Percentiles rank a stretch among this genome's conserved stretches.
These are phyloP conservation scores for Babylonia areolata DNA, from an alignment of 1,140 invertebrate genomes.

Conservation along the genomic window DNA sequence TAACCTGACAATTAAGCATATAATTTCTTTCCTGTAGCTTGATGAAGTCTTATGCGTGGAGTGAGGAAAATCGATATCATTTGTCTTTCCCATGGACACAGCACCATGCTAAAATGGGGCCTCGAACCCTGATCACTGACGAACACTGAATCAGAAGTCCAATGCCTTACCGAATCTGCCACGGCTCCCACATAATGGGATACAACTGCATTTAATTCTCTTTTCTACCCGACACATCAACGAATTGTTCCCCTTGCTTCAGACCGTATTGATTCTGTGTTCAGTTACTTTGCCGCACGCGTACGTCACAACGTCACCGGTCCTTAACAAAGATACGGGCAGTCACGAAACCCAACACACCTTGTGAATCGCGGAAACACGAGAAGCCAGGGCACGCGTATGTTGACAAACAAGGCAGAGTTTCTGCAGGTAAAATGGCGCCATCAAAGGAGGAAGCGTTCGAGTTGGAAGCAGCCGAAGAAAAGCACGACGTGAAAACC, in stretches of 20 bases:
- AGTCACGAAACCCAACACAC: neutral
- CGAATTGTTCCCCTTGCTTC: neutral
- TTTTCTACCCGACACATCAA: no score
- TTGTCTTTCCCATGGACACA: no score
- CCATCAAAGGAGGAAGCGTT: neutral
- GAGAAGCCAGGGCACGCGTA: neutral
- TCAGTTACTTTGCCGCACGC: neutral
- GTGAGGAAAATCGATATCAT: no score
- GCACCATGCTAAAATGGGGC: no score
- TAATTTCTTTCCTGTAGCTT: no score
- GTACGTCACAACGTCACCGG: neutral
- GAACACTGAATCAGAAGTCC: no score
- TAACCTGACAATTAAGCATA: no score
- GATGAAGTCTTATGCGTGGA: no score
- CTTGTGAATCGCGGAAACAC: neutral
- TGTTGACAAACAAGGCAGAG: neutral
- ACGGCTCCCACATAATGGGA: no score
- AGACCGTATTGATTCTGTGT: neutral
- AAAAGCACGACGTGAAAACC: slow-evolving; percentile 1
- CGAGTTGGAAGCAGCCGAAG: neutral
- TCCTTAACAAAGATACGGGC: neutral
- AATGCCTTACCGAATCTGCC: no score
- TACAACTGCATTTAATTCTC: no score
- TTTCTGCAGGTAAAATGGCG: slow-evolving; percentile 14
- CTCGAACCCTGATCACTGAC: no score